These are phyloP conservation scores for Drosophila willistoni DNA, from an alignment of 1,140 invertebrate genomes.

Conservation along the genomic window DNA sequence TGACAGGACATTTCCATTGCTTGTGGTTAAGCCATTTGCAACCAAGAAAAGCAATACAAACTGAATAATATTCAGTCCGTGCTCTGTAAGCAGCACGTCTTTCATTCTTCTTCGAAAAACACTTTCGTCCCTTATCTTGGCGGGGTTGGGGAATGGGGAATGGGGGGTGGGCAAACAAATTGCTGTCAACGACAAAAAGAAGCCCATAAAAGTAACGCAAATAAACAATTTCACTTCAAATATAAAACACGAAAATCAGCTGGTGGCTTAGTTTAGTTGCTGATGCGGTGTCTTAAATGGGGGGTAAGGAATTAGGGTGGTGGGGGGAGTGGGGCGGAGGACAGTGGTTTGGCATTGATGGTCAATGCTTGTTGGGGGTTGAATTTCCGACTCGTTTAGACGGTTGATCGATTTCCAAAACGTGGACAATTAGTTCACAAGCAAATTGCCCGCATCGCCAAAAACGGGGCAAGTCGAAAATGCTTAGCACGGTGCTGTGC, in stretches of 20 bases:
- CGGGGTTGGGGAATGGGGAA: no score
- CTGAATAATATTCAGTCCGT: neutral
- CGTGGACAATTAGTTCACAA: constrained; percentile 61
- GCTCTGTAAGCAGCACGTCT: neutral
- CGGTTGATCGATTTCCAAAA: constrained; percentile 68
- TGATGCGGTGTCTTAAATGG: neutral
- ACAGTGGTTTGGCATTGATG: neutral
- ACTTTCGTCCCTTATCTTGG: neutral
- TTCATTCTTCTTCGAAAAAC: neutral
- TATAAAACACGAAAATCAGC: constrained; percentile 57
- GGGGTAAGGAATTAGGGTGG: neutral
- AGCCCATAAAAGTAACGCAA: constrained; percentile 71
- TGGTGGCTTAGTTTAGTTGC: neutral
- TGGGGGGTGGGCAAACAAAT: constrained; percentile 45
- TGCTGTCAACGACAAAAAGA: constrained; percentile 65
- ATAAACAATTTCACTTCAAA: constrained; percentile 74
- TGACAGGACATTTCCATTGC: neutral
- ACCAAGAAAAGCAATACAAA: neutral
- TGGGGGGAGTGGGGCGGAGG: neutral
- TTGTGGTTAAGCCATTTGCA: neutral
- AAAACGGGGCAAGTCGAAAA: constrained; percentile 27
- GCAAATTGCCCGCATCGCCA: constrained; percentile 68
- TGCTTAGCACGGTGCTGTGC: neutral
- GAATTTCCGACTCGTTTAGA: constrained; percentile 37
- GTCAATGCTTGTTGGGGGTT: neutral